Conservation (phyloP, 1,140 invertebrate genomes). For the Lamellibrachia luymesi region DNA sequence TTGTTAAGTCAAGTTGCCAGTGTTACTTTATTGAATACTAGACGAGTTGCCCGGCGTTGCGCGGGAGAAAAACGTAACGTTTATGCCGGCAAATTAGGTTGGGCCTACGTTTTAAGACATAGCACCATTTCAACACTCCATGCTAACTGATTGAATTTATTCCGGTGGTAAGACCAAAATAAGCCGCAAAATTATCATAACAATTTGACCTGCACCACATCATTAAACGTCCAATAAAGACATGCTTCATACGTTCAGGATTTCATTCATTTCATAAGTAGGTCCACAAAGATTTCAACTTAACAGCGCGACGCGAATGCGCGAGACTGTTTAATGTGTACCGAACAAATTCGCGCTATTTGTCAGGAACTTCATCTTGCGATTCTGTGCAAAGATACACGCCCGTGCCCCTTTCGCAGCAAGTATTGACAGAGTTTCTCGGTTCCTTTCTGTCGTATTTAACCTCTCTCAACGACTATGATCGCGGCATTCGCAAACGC, state of each 20-base stretch:
- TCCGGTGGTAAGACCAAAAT: background rate
- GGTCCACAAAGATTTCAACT: background rate
- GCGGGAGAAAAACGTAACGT: background rate
- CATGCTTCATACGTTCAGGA: background rate
- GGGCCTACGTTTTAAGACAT: background rate
- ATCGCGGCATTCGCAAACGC: background rate
- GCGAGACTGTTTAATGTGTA: background rate
- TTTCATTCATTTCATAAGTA: too few species aligned
- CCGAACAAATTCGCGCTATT: conserved; percentile 1
- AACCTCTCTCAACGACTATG: background rate
- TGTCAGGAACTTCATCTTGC: background rate
- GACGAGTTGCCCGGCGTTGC: background rate
- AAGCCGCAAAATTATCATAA: background rate
- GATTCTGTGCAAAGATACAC: conserved; percentile 4
- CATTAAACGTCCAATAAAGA: background rate
- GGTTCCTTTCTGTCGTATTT: background rate
- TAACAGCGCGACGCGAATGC: background rate
- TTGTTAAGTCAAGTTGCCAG: too few species aligned
- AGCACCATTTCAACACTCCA: background rate
- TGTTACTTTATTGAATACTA: background rate
- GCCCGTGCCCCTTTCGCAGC: background rate
- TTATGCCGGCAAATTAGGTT: background rate
- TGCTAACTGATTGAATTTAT: background rate
- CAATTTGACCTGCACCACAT: background rate
- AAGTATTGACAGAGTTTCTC: conserved; percentile 5